phyloP scores from a whole-genome alignment of 2,888 invertebrate species.

The Nemotelus nigrinus region DNA sequence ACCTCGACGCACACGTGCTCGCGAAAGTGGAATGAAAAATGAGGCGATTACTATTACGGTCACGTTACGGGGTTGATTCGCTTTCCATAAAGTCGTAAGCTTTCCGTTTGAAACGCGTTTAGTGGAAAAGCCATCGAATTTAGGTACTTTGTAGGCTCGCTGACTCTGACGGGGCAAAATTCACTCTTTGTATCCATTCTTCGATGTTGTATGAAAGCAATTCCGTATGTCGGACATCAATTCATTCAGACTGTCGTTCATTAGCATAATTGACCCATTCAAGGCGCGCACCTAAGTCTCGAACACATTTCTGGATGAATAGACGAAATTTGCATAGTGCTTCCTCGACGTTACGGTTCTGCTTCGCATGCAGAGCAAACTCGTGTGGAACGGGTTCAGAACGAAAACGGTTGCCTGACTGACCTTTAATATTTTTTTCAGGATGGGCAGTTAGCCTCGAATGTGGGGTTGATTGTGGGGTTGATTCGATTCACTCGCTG shows the following conservation, averaged over 20 bases:
- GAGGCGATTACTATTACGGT: not conserved
- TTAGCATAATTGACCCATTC: conserved; percentile 64
- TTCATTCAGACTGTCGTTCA: conserved; percentile 49
- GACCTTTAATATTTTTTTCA: conserved; percentile 21
- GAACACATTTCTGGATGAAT: conserved; percentile 41
- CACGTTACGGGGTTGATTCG: conserved; percentile 6
- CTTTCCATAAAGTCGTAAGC: not conserved
- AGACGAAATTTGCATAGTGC: conserved; percentile 32
- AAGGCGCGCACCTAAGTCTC: conserved; percentile 52
- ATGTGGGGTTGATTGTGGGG: conserved; percentile 6
- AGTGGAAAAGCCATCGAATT: conserved; percentile 1
- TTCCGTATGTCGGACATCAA: conserved; percentile 42
- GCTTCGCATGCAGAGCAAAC: not conserved
- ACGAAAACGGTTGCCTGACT: conserved; percentile 33
- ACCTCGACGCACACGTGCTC: not conserved
- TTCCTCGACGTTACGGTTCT: conserved; percentile 19
- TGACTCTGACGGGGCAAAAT: not conserved
- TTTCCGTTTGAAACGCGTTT: conserved; percentile 28
- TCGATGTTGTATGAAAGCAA: conserved; percentile 8
- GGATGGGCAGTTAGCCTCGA: not conserved
- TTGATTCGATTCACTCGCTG: not conserved
- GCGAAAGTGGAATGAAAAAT: not conserved
- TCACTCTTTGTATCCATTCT: not conserved
- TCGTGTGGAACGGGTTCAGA: conserved; percentile 8
- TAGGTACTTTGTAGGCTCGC: not conserved